Conservation (phyloP, 1,140 invertebrate genomes). For the Trachymyrmex cornetzi region DNA sequence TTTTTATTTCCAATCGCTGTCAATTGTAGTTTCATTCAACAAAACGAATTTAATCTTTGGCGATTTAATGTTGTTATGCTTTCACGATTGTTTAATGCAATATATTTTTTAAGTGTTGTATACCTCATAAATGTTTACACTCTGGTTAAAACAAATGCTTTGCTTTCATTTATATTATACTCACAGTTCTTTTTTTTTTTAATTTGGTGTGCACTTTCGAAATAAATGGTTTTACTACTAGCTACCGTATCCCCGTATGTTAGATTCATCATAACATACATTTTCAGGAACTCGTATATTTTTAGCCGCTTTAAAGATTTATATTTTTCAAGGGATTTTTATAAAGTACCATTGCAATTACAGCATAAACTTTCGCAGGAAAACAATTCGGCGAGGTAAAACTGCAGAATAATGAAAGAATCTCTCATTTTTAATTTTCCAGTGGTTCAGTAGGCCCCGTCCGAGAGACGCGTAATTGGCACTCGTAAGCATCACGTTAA, state of each 20-base stretch:
- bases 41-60: not conserved
- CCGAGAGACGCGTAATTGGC: conserved; percentile 13
- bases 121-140: not conserved
- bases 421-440: not conserved
- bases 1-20: not conserved
- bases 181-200: not conserved
- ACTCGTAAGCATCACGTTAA: conserved; percentile 28
- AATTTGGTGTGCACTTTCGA: not conserved
- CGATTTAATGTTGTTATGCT: conserved; percentile 7
- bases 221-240: conserved; percentile 8
- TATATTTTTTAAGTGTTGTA: not conserved
- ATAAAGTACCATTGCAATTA: conserved; percentile 12
- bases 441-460: not conserved
- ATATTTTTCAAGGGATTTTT: conserved; percentile 15
- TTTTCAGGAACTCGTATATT: not conserved
- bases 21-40: not conserved
- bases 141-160: not conserved
- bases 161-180: conserved; percentile 4
- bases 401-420: conserved; percentile 6
- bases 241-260: not conserved
- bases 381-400: not conserved
- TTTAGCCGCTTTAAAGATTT: conserved; percentile 23
- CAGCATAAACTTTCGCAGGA: not conserved
- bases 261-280: conserved; percentile 19
- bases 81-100: conserved; percentile 13